These are phyloP conservation scores for Leucophenga maculata DNA, from an alignment of 2,888 invertebrate species.

Conservation along the genomic window DNA sequence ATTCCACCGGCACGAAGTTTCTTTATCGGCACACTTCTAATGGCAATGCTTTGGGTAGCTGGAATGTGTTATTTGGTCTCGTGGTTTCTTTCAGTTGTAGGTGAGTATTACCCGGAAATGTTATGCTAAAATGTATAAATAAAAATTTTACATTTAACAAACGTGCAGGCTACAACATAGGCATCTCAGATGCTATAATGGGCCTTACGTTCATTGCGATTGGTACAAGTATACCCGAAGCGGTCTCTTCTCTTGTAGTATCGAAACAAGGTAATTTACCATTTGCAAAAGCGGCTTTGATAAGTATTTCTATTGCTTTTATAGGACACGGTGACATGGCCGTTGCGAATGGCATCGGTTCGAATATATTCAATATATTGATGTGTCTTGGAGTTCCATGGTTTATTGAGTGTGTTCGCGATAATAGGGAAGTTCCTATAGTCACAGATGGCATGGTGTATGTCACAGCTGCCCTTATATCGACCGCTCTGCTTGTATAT, in stretches of 20 bases:
- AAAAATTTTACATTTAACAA: not conserved
- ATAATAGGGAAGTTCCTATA: not conserved
- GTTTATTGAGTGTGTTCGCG: constrained; percentile 57
- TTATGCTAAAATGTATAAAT: too few relatives aligned
- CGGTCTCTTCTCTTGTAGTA: constrained; percentile 81
- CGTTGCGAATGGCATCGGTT: constrained; percentile 85
- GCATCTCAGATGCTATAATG: constrained; percentile 50
- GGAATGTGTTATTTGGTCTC: constrained; percentile 8
- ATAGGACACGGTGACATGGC: constrained; percentile 76
- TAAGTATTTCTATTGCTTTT: not conserved
- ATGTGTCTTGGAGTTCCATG: constrained; percentile 85
- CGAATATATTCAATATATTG: constrained; percentile 86
- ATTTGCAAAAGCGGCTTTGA: not conserved
- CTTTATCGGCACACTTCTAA: not conserved
- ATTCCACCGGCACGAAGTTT: not conserved
- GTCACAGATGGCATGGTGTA: not conserved
- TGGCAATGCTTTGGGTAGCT: not conserved
- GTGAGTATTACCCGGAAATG: too few relatives aligned
- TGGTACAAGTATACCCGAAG: constrained; percentile 13
- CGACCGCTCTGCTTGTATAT: not conserved
- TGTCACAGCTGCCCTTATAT: not conserved
- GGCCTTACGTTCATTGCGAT: constrained; percentile 5
- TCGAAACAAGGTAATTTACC: constrained; percentile 75
- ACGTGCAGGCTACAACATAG: constrained; percentile 53
- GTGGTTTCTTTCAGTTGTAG: constrained; percentile 70